These are phyloP conservation scores for Marmota monax DNA, from an alignment of 2,113 vertebrate species.

Conservation along the genomic window DNA sequence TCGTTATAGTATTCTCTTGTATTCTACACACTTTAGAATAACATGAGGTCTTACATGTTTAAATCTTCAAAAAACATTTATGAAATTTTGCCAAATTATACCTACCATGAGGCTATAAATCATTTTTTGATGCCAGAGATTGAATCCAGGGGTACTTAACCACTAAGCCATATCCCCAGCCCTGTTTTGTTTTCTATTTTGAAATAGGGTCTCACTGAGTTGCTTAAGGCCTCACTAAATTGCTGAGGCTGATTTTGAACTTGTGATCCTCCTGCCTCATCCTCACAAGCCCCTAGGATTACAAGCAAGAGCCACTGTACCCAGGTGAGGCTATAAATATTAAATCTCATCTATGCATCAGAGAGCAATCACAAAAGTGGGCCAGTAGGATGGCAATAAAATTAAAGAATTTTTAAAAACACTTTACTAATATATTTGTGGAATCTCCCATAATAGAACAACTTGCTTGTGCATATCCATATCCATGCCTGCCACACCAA, in stretches of 20 bases:
- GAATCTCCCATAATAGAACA: background rate
- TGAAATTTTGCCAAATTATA: background rate
- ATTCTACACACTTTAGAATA: background rate
- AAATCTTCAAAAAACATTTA: constrained; percentile 13
- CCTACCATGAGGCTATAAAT: background rate
- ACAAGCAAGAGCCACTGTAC: too few species aligned
- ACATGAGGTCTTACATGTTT: background rate
- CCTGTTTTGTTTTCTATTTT: too few species aligned
- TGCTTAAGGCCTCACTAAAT: too few species aligned
- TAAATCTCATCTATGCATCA: background rate
- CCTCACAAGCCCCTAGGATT: too few species aligned
- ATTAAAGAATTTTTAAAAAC: background rate
- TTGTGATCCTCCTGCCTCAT: too few species aligned
- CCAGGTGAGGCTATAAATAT: background rate
- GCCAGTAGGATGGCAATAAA: background rate
- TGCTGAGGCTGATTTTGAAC: too few species aligned
- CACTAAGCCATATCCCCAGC: too few species aligned
- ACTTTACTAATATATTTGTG: background rate
- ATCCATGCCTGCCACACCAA: background rate
- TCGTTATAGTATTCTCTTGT: background rate
- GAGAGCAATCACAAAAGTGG: background rate
- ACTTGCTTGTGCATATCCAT: background rate
- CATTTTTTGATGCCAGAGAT: too few species aligned
- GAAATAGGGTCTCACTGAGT: too few species aligned
- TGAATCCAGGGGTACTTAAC: too few species aligned